Evolutionary conservation across 2,113 vertebrate genomes (phyloP).

Genomic region (Rhea americana): DNA sequence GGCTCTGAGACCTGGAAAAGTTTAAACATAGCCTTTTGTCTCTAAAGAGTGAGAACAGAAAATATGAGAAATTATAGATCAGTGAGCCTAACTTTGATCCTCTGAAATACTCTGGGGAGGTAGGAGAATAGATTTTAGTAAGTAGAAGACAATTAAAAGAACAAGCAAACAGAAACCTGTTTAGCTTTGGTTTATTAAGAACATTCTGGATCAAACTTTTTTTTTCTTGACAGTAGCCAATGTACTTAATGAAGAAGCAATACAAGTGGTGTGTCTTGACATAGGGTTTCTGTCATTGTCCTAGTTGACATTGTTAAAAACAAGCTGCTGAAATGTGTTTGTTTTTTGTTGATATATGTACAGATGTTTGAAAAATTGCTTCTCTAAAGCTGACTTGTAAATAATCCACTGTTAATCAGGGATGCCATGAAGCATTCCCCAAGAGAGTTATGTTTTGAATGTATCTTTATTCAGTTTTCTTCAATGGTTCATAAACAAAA

Average conservation of each 20-base stretch:
- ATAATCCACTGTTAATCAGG: neutral
- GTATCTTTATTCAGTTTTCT: neutral
- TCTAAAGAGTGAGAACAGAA: neutral
- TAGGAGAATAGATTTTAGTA: neutral
- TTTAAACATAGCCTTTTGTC: neutral
- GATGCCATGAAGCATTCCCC: neutral
- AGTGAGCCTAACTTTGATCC: neutral
- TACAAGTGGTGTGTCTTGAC: neutral
- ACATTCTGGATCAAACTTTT: neutral
- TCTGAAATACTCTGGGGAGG: neutral
- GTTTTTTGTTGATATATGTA: neutral
- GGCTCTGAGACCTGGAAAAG: neutral
- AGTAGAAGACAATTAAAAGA: neutral
- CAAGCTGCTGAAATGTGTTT: neutral
- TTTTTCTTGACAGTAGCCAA: neutral
- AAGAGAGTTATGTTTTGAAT: neutral
- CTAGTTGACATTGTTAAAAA: neutral
- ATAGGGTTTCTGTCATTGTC: neutral
- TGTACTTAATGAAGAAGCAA: neutral
- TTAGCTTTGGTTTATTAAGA: neutral
- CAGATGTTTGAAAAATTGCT: neutral
- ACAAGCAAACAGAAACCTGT: neutral
- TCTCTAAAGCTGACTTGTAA: neutral
- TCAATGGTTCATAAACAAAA: neutral
- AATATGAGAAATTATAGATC: neutral